phyloP scores from a whole-genome alignment of 1,140 invertebrate species.

The Tetragonula clypearis region DNA sequence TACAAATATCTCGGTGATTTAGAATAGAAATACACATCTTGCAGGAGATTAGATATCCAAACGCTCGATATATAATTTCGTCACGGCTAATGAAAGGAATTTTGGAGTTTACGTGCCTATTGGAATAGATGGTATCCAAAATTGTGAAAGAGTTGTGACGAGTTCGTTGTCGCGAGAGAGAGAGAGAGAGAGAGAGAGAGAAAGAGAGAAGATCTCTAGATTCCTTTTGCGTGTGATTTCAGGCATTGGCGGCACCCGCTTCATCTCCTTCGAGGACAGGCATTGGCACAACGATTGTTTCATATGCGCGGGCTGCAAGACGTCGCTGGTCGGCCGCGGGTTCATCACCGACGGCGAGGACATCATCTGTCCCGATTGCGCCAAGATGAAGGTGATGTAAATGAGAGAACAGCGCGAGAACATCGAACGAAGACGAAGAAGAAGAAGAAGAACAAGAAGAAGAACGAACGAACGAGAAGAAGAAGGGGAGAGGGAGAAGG shows the following conservation, averaged over 20 bases:
- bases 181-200: too few relatives aligned
- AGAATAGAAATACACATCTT: too few relatives aligned
- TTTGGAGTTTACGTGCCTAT: too few relatives aligned
- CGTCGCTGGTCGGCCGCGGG: constrained; percentile 97
- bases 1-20: too few relatives aligned
- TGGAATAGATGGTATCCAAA: too few relatives aligned
- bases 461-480: constrained; percentile 18
- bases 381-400: constrained; percentile 96
- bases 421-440: constrained; percentile 49
- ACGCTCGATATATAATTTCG: too few relatives aligned
- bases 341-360: constrained; percentile 99
- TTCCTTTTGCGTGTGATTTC: neutral
- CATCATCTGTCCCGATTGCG: constrained; percentile 99
- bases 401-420: neutral
- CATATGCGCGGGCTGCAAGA: constrained; percentile 97
- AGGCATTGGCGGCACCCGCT: constrained; percentile 99
- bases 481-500: constrained; percentile 13
- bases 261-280: constrained; percentile 99
- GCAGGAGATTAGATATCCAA: too few relatives aligned
- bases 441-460: constrained; percentile 6
- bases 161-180: too few relatives aligned
- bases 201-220: neutral
- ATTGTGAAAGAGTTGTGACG: too few relatives aligned
- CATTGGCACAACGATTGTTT: constrained; percentile 99
- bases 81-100: too few relatives aligned